Evolutionary conservation across 2,113 vertebrate species (phyloP), one percentile per base, ranked within the genome.

Genomic region (Hippocampus barbouri): DNA sequence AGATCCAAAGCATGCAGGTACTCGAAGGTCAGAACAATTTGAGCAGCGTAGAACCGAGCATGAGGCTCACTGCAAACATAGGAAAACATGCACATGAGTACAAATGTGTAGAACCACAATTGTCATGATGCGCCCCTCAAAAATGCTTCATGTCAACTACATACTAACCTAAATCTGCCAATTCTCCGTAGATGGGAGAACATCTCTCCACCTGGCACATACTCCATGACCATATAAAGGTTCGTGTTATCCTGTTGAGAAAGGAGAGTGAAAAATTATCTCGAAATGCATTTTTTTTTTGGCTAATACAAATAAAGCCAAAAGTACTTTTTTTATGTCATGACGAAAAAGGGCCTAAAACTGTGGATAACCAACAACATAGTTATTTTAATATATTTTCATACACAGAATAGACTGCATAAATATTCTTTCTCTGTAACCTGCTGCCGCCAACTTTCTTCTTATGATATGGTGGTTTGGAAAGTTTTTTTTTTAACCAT

Each of bases 151-250:
- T 25, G 10, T 20, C 3, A 34, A 5, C 30, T 2, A 68, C n/a
- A 68, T 67, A 81, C 86, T 80, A 71, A 94, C 94, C 94, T 96
- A 93, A 96, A 96, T 83, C 95, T 92, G 80, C 95, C 94, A 62
- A 95, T 97, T 89, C 93, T 89, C 76, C 95, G 92, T 87, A 97
- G 89, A 85, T 97, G 95, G 68, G 95, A 96, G 85, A 97, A 97
- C 95, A 96, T 97, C 88, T 97, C 95, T 57, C 95, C 94, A 10
- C 95, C 95, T 7, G 93, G 93, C 54, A 97, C 93, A 18, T 97
- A 96, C 74, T 97, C 95, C 95, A 97, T 96, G 87, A 97, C 93
- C 95, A 97, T 97, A 90, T 96, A 96, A 74, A 97, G 92, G 85
- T 96, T 96, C 25, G 94, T 92, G 90, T 95, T 96, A 89, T 97